phyloP scores from a whole-genome alignment of 2,113 vertebrate species.

The Notarius lentiginosus region DNA sequence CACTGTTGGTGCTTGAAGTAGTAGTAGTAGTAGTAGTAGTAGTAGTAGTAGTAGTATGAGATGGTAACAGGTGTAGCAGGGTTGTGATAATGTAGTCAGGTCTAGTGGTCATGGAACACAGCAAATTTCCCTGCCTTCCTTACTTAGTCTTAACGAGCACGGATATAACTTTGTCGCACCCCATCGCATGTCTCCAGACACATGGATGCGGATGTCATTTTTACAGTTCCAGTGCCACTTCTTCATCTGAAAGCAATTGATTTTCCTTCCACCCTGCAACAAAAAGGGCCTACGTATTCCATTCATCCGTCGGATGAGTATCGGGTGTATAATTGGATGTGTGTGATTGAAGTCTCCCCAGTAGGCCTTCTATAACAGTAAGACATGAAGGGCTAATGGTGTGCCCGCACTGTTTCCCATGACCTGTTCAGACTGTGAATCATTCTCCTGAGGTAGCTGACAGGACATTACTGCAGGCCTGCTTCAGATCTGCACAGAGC shows the following conservation, averaged over 20 bases:
- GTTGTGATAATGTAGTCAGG: not conserved
- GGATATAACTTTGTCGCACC: conserved; percentile 31
- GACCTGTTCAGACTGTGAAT: conserved; percentile 26
- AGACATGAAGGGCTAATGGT: conserved; percentile 41
- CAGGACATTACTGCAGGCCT: conserved; percentile 3
- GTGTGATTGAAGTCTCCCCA: conserved; percentile 52
- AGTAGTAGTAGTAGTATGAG: not conserved
- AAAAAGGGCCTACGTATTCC: conserved; percentile 35
- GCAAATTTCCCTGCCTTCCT: conserved; percentile 18
- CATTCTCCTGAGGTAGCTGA: conserved; percentile 18
- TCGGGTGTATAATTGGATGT: conserved; percentile 54
- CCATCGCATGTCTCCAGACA: conserved; percentile 36
- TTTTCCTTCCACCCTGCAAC: conserved; percentile 42
- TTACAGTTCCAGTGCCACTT: conserved; percentile 49
- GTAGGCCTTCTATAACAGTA: conserved; percentile 47
- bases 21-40: not conserved
- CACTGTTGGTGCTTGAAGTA: not conserved
- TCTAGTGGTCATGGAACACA: conserved; percentile 4
- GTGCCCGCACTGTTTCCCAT: conserved; percentile 28
- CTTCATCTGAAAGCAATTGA: conserved; percentile 54
- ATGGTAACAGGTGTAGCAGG: not conserved
- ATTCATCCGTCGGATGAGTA: conserved; percentile 47
- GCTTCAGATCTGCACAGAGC: not conserved
- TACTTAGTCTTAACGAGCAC: conserved; percentile 24
- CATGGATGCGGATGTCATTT: conserved; percentile 52